Evolutionary conservation across 1,140 invertebrate genomes (phyloP).

Genomic region (Drosophila nigrodunni): DNA sequence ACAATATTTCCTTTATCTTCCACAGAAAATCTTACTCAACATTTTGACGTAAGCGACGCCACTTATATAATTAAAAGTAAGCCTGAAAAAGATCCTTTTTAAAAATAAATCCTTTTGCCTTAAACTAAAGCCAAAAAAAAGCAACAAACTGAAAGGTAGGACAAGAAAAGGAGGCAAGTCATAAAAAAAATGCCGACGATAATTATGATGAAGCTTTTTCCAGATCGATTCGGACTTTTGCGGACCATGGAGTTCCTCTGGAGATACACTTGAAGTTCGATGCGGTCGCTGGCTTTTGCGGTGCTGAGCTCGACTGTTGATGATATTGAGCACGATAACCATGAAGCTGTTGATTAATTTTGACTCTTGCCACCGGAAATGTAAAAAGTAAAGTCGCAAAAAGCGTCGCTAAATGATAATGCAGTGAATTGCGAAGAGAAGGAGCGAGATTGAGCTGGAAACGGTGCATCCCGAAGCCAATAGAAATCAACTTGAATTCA

Average conservation of each 20-base stretch:
- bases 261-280: slow-evolving; percentile 4
- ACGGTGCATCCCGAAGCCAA: slow-evolving; percentile 36
- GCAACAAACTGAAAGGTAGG: slow-evolving; percentile 7
- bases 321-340: slow-evolving; percentile 53
- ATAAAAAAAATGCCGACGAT: slow-evolving; percentile 47
- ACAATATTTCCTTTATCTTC: background rate
- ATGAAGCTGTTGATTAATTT: slow-evolving; percentile 79
- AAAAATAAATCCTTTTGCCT: slow-evolving; percentile 58
- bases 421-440: slow-evolving; percentile 36
- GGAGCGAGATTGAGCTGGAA: background rate
- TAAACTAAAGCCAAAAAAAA: slow-evolving; percentile 12
- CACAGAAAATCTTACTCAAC: background rate
- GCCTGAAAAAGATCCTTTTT: slow-evolving; percentile 41
- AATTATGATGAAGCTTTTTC: slow-evolving; percentile 69
- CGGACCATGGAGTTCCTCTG: slow-evolving; percentile 1
- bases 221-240: slow-evolving; percentile 17
- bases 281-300: slow-evolving; percentile 60
- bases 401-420: slow-evolving; percentile 76
- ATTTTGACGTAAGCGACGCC: background rate
- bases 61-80: slow-evolving; percentile 55
- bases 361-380: slow-evolving; percentile 72
- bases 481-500: slow-evolving; percentile 44
- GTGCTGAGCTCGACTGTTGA: slow-evolving; percentile 19
- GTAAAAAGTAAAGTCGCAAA: slow-evolving; percentile 63
- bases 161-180: background rate